Evolutionary conservation across 2,888 invertebrate genomes (phyloP), one percentile per base, ranked within the genome.

Genomic region (Sturmia bella): DNA sequence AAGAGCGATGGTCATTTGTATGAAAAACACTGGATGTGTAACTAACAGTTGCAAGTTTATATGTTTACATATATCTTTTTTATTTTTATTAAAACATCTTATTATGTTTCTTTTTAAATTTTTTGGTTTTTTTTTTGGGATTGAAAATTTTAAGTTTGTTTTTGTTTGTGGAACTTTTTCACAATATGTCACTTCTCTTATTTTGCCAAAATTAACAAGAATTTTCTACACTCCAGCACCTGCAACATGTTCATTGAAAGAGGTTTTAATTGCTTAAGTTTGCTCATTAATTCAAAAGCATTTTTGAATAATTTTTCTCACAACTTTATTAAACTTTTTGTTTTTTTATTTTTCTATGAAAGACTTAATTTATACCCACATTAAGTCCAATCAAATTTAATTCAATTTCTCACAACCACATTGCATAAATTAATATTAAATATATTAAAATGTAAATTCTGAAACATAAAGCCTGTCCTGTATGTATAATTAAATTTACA

Each of bases 371-470:
- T 27, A 17, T 3, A 41, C 27, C 48, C 2, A 15, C 13, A 48
- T 48, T 48, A 24, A 50, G 19, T 15, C 48, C 24, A 56, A 69
- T 57, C 48, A 12, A 57, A 70, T 43, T 32, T 48, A 15, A 43
- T 27, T 17, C 43, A 3, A 2, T 21, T n/a, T 52, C 41, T 32
- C n/a, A 17, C 12, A 21, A 1, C 4, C n/a, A 32, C 43, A 43
- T 54, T 7, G 21, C 54, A 45, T 63, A 41, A 73, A 63, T 63
- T 73, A 63, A 54, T 54, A 54, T 12, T 15, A 61, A 63, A 27
- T 19, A 52, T 52, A n/a, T 17, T 45, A 32, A 2, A 41, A 41
- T 9, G 5, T n/a, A 50, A 39, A 24, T 72, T 57, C 12, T 59
- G 24, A 27, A 15, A 32, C 32, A 32, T 12, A 32, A 56, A 57